phyloP scores from a whole-genome alignment of 2,113 vertebrate species.

The Camelus dromedarius region DNA sequence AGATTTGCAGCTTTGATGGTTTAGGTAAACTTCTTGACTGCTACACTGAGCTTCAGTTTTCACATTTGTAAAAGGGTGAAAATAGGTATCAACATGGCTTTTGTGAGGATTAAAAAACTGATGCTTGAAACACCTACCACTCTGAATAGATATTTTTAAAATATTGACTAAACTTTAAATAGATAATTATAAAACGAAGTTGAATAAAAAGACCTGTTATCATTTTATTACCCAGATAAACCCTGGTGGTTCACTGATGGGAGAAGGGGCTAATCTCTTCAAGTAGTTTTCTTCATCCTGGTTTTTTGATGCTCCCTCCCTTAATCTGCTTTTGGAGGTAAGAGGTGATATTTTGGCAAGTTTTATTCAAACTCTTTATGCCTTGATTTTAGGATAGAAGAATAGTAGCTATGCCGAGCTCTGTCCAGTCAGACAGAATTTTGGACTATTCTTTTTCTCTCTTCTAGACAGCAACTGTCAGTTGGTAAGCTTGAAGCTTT shows the following conservation, averaged over 20 bases:
- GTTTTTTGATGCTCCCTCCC: not conserved
- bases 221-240: not conserved
- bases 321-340: not conserved
- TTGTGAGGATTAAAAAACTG: not conserved
- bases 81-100: not conserved
- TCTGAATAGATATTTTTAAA: not conserved
- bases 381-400: not conserved
- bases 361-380: not conserved
- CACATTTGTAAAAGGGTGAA: not conserved
- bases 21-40: not conserved
- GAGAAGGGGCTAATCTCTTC: not conserved
- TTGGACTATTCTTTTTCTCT: not conserved
- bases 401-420: not conserved
- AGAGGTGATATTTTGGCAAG: not conserved
- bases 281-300: not conserved
- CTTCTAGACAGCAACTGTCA: not conserved
- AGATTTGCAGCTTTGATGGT: not conserved
- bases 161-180: slow-evolving; percentile 1
- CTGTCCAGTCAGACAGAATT: not conserved
- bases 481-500: not conserved
- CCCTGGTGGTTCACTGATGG: not conserved
- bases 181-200: not conserved
- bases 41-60: not conserved
- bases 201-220: not conserved
- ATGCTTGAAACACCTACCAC: not conserved